Evolutionary conservation across 2,888 invertebrate species (phyloP).

Genomic region (Mayetiola destructor): DNA sequence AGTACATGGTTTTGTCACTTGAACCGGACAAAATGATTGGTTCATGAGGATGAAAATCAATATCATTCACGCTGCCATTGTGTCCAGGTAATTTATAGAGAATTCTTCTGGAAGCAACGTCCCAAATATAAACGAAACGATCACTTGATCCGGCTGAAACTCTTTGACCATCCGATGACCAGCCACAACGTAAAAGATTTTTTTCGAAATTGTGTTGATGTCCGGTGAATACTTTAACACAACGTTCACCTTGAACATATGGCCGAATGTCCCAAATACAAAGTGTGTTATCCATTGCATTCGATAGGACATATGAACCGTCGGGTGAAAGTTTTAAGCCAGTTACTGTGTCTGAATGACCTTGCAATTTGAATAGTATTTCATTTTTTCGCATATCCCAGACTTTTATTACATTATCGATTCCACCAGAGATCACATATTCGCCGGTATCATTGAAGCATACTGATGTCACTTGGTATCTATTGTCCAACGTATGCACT

Average conservation of each 20-base stretch:
- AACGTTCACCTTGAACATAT: slow-evolving; percentile 83
- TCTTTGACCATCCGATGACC: slow-evolving; percentile 87
- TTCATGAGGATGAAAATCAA: slow-evolving; percentile 88
- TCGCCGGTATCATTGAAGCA: slow-evolving; percentile 93
- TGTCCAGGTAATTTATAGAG: slow-evolving; percentile 96
- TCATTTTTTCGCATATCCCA: slow-evolving; percentile 92
- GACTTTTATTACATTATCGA: slow-evolving; percentile 94
- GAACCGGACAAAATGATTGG: slow-evolving; percentile 86
- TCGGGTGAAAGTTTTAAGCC: slow-evolving; percentile 70
- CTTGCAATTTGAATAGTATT: slow-evolving; percentile 67
- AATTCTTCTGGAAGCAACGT: slow-evolving; percentile 79
- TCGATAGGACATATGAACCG: slow-evolving; percentile 83
- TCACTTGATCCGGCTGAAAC: slow-evolving; percentile 85
- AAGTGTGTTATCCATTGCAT: slow-evolving; percentile 92
- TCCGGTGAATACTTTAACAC: slow-evolving; percentile 80
- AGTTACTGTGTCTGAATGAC: slow-evolving; percentile 93
- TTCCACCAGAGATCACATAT: slow-evolving; percentile 84
- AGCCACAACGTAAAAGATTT: slow-evolving; percentile 82
- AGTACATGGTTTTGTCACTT: slow-evolving; percentile 88
- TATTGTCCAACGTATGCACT: slow-evolving; percentile 53
- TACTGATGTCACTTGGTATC: slow-evolving; percentile 71
- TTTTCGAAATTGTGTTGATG: slow-evolving; percentile 98
- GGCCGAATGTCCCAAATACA: slow-evolving; percentile 95
- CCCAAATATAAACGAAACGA: slow-evolving; percentile 93
- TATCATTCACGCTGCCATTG: slow-evolving; percentile 91